Base-by-base conservation (phyloP, 2,888 invertebrate genomes). In the Odontothrips loti region DNA sequence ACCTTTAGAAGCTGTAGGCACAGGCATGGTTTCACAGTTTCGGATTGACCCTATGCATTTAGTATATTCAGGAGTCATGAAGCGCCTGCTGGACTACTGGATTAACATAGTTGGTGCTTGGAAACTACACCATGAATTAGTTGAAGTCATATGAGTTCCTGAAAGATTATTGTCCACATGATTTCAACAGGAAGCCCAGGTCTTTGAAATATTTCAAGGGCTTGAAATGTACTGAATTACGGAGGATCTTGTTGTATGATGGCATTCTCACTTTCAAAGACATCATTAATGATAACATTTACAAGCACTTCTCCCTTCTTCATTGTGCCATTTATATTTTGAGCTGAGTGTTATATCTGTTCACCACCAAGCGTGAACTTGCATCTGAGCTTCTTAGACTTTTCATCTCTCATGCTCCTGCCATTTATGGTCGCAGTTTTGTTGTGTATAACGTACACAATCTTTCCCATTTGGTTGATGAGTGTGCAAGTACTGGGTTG, bases 31-130 rank as follows among this genome's bases (percentile, higher is more conserved):
- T 6, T 83, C 83, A 10, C 83, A 84, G 80, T 82, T 85, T 80
- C 84, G 84, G 12, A 47, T 84, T 1, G 84, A 85, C 80, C 84
- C 84, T 79, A 85, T 85, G 85, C 85, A 85, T 79, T 80, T 84
- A 2, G 82, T 84, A n/a, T 85, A 83, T 81, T 79, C 85, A 9
- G 85, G 85, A n/a, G 83, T 84, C 15, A 15, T 63, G 12, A 63
- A 63, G 63, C 63, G 63, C 20, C 63, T 63, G 6, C 20, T 63
- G 20, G 63, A 63, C 15, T 63, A 17, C 63, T 63, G 63, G 63
- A 11, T 63, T 6, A 15, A 15, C 20, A 20, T 11, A 20, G 11
- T 63, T 63, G 63, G 63, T 63, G 15, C 63, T 6, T 63, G 63
- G 63, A 63, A 63, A 20, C 20, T 63, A 20, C 63, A 63, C 20